Percentiles rank a stretch among this genome's conserved stretches.
Conservation (phyloP, 2,888 invertebrate species). For the Aricia artaxerxes region DNA sequence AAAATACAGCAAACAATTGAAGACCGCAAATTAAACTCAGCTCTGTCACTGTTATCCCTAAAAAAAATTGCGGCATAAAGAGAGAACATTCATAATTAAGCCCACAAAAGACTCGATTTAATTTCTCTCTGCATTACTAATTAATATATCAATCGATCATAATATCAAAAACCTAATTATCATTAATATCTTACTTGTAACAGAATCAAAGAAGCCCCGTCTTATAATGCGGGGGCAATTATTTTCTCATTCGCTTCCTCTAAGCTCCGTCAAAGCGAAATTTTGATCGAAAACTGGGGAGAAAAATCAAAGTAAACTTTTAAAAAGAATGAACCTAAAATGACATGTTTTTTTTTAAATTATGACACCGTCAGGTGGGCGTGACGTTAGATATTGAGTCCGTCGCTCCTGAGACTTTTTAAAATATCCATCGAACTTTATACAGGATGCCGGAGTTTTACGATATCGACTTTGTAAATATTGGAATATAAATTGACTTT, state of each 20-base stretch:
- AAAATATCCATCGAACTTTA: constrained; percentile 50
- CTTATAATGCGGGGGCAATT: constrained; percentile 69
- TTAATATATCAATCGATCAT: constrained; percentile 55
- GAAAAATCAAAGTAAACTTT: constrained; percentile 66
- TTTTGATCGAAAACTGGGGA: constrained; percentile 66
- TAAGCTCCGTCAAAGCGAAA: constrained; percentile 60
- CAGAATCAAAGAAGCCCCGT: constrained; percentile 55
- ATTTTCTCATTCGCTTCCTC: constrained; percentile 66
- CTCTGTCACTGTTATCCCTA: neutral
- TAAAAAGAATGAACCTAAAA: constrained; percentile 57
- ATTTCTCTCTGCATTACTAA: constrained; percentile 50
- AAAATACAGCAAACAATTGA: neutral
- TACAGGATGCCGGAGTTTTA: constrained; percentile 47
- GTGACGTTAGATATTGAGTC: constrained; percentile 56
- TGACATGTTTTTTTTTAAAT: constrained; percentile 62
- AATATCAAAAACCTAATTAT: constrained; percentile 43
- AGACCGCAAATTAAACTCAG: neutral
- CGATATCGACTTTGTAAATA: constrained; percentile 25
- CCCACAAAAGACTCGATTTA: constrained; percentile 40
- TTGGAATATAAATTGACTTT: constrained; percentile 11
- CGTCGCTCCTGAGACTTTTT: constrained; percentile 43
- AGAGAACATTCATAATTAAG: constrained; percentile 38
- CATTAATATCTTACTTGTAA: constrained; percentile 40
- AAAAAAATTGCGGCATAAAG: constrained; percentile 8
- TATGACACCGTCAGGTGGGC: constrained; percentile 67